phyloP scores from a whole-genome alignment of 2,113 vertebrate genomes.

The Cochlearius cochlearius region DNA sequence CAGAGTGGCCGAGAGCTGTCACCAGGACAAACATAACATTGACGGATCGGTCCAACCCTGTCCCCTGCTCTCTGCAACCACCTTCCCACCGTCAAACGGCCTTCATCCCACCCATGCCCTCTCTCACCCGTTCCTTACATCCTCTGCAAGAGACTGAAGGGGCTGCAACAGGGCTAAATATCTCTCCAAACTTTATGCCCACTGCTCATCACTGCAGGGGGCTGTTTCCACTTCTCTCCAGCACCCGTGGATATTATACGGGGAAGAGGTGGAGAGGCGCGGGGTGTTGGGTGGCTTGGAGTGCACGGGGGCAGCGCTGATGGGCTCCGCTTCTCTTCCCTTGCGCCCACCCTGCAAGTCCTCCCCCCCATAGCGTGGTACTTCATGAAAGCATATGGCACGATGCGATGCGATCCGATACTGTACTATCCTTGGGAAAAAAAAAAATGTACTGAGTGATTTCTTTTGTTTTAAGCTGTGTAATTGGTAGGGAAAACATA shows the following conservation, averaged over 20 bases:
- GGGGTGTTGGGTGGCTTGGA: background rate
- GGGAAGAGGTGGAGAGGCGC: background rate
- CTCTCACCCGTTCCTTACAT: background rate
- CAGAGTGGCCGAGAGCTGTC: background rate
- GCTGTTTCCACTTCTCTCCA: background rate
- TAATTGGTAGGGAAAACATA: conserved; percentile 50
- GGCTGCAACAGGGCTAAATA: background rate
- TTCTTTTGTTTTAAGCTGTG: conserved; percentile 37
- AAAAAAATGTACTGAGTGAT: background rate
- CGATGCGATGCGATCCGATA: background rate
- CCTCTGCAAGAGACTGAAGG: background rate
- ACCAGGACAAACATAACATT: background rate
- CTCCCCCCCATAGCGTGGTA: background rate
- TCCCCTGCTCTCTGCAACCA: background rate
- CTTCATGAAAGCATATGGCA: background rate
- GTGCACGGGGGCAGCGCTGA: background rate
- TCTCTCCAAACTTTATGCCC: background rate
- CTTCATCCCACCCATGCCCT: background rate
- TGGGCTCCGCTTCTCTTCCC: background rate
- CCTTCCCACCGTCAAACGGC: background rate
- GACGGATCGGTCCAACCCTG: fast-evolving
- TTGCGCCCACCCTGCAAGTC: fast-evolving
- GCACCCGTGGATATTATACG: background rate
- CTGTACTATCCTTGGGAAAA: background rate
- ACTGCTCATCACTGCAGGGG: background rate